Base-by-base conservation (phyloP, 2,888 invertebrate species). In the Choristoneura rosaceana region DNA sequence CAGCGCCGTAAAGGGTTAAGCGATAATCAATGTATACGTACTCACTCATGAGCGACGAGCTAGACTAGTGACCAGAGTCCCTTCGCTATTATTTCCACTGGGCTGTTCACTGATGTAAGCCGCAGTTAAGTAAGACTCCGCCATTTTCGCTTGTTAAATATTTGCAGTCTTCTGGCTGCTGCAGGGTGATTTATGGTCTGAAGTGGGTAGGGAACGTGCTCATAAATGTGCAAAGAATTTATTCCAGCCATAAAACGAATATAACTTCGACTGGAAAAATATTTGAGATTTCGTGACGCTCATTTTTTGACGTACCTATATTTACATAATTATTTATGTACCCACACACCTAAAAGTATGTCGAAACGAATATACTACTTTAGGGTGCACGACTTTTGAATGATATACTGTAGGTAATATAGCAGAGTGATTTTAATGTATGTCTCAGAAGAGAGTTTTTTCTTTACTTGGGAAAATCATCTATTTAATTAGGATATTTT, bases 121-220 rank as follows among this genome's bases (percentile, higher is more conserved):
- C 0, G 17, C 55, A 25, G 55, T n/a, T 9, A 52, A 55, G 3
- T 7, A 17, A 10, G 25, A n/a, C 55, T 55, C 5, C 38, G 25
- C 55, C 43, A 61, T 61, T 61, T 43, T 12, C 41, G 65, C 60
- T 52, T 12, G 50, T 66, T 41, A 60, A 65, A 61, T 70, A 70
- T 65, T 52, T 59, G 50, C 50, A 52, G 43, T 9, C 25, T 52
- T 41, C 14, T 61, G 17, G 17, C 15, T 4, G 59, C 64, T 33
- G 12, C 47, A 52, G 25, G 41, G 60, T 47, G 52, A 66, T 70
- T 61, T 65, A 70, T 70, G 50, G 15, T 34, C 15, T 65, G n/a
- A 47, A 68, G 47, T 67, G 68, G 4, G 9, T 4, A 47, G 14
- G 60, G 52, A 47, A 69, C 34, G 15, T 55, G 52, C 45, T 45